Evolutionary conservation across 2,797 vertebrate genomes (phyloP).

Genomic region (Rhinella marina): DNA sequence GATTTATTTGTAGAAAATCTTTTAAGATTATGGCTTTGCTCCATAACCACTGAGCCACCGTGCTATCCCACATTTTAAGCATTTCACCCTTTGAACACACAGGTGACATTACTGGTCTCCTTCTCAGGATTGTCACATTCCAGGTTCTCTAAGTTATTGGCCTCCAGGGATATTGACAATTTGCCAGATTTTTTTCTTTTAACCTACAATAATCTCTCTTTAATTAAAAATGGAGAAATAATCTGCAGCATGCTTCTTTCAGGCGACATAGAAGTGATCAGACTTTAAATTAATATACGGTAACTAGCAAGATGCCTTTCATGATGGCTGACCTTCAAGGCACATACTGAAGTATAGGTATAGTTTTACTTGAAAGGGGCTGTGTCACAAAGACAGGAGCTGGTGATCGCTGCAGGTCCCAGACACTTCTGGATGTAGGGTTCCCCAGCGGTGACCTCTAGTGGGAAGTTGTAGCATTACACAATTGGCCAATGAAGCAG

Average conservation of each 20-base stretch:
- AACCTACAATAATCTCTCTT: conserved; percentile 52
- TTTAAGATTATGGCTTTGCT: no score
- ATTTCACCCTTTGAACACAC: neutral
- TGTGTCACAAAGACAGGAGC: neutral
- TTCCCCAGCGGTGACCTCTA: neutral
- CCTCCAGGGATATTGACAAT: conserved; percentile 33
- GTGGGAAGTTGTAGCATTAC: neutral
- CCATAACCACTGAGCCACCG: no score
- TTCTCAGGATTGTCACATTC: conserved; percentile 3
- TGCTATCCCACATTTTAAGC: neutral
- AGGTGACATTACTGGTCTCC: neutral
- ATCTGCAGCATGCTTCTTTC: conserved; percentile 65
- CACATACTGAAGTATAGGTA: neutral
- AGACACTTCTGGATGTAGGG: neutral
- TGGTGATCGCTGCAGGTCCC: neutral
- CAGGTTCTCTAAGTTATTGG: neutral
- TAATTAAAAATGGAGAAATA: conserved; percentile 65
- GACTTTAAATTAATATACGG: neutral
- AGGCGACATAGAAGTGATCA: neutral
- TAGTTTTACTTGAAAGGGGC: neutral
- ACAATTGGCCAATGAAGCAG: neutral
- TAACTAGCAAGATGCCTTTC: neutral
- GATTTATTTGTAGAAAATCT: no score
- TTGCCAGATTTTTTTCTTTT: conserved; percentile 3
- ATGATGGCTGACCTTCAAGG: conserved; percentile 2